Percentiles rank a stretch among this genome's conserved stretches.
Conservation (phyloP, 2,888 invertebrate species). For the Hemaris fuciformis region DNA sequence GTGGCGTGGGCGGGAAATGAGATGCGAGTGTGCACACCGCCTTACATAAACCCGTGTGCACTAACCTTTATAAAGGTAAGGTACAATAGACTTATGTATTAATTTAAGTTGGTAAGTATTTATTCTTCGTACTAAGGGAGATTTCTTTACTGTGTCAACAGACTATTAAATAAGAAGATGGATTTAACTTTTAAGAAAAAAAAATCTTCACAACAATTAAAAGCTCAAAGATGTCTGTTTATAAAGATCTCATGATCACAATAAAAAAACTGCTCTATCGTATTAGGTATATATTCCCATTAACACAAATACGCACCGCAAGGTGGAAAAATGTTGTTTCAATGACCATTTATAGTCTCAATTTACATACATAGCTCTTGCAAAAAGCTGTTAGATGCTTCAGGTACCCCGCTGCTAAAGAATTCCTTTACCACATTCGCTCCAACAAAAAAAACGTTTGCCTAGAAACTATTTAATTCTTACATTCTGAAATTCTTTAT, state of each 20-base stretch:
- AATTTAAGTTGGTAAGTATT: no score
- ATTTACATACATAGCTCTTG: background rate
- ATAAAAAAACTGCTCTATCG: background rate
- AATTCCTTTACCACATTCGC: background rate
- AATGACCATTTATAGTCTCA: background rate
- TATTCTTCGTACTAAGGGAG: no score
- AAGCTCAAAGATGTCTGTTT: background rate
- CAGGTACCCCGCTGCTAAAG: background rate
- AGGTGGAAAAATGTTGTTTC: slow-evolving; percentile 5
- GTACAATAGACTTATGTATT: background rate
- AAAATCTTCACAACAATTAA: background rate
- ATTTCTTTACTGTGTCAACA: no score
- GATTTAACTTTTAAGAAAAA: no score
- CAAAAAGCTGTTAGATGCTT: background rate
- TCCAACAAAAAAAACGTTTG: background rate
- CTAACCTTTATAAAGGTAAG: background rate
- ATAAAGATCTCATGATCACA: background rate
- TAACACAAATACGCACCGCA: background rate
- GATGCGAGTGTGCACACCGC: slow-evolving; percentile 45
- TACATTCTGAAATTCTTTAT: slow-evolving; percentile 2
- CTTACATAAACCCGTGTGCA: slow-evolving; percentile 27
- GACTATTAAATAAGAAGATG: background rate
- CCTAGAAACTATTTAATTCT: background rate
- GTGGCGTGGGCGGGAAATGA: slow-evolving; percentile 50
- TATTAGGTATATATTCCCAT: background rate